Conservation (phyloP, 2,113 vertebrate species). For the Onychostruthus taczanowskii region DNA sequence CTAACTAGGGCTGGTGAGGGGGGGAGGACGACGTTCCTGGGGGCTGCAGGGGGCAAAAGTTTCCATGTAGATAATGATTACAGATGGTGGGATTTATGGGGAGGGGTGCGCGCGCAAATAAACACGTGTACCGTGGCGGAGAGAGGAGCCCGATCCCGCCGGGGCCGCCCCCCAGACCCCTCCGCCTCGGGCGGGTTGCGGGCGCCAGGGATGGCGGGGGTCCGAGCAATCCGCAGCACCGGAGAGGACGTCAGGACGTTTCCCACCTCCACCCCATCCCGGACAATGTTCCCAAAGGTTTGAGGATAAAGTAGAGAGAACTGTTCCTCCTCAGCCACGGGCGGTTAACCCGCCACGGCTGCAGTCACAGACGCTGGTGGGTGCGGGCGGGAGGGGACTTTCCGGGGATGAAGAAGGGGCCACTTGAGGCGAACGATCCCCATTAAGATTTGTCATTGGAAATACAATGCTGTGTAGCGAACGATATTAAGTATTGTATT, state of each 20-base stretch:
- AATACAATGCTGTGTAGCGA: accelerated
- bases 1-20: not conserved
- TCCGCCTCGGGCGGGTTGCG: not conserved
- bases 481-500: not conserved
- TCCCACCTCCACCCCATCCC: too few species aligned
- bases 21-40: not conserved
- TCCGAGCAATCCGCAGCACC: not conserved
- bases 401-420: not conserved
- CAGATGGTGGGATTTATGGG: slow-evolving; percentile 17
- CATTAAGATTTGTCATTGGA: not conserved
- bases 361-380: not conserved
- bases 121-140: not conserved
- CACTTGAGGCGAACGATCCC: not conserved
- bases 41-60: slow-evolving; percentile 19
- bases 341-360: not conserved
- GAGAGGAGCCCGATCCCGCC: not conserved
- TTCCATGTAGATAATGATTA: slow-evolving; percentile 57
- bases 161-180: not conserved
- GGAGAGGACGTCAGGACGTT: not conserved
- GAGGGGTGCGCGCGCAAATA: not conserved
- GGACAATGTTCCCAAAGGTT: too few species aligned
- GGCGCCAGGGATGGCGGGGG: accelerated
- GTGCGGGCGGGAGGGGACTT: too few species aligned
- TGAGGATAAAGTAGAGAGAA: not conserved
- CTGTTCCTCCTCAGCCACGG: not conserved